Base-by-base conservation (phyloP, 2,888 invertebrate species). In the Crematogaster levior region DNA sequence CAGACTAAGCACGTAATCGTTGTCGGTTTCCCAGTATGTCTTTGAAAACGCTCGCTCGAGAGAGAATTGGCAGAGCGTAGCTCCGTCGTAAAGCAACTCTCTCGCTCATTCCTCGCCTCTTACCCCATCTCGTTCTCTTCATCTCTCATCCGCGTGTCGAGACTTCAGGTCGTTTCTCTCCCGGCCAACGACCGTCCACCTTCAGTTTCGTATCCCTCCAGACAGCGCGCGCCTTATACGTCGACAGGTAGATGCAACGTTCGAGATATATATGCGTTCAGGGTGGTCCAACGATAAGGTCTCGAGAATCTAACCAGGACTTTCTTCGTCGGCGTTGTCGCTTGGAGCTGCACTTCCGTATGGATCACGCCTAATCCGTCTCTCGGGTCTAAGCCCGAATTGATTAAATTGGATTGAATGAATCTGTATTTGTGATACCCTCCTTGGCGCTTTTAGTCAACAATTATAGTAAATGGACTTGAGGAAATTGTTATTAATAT, bases 171-270 rank as follows among this genome's bases (percentile, higher is more conserved):
- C 88, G 83, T 89, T 89, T 89, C 88, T 89, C 89, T 89, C 87
- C 81, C 87, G 87, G 89, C 88, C 88, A 89, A 89, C 85, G 88
- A 85, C 88, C 88, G 89, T 87, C 83, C 73, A 83, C 88, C 84
- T 87, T 87, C 70, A 65, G 88, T 86, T 86, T 83, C 81, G 68
- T 83, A 58, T 60, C 73, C 63, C 30, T 15, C 27, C 40, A 79
- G 68, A 81, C 81, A 74, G 46, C 72, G 77, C 51, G 68, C 68
- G 81, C 83, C 56, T 75, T 77, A 79, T 81, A 68, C 63, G 61
- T 56, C 79, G 79, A 63, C 75, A 84, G 79, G 70, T 84, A 75
- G 81, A 84, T 75, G 79, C 60, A 30, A 79, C 79, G 60, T 70
- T 74, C 40, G 56, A 79, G 56, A 79, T 79, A 79, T 70, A 79